A percentile compares a stretch with the other conserved stretches of the same genome.
Conservation (phyloP, 2,797 vertebrate species). For the Platalea minor region DNA sequence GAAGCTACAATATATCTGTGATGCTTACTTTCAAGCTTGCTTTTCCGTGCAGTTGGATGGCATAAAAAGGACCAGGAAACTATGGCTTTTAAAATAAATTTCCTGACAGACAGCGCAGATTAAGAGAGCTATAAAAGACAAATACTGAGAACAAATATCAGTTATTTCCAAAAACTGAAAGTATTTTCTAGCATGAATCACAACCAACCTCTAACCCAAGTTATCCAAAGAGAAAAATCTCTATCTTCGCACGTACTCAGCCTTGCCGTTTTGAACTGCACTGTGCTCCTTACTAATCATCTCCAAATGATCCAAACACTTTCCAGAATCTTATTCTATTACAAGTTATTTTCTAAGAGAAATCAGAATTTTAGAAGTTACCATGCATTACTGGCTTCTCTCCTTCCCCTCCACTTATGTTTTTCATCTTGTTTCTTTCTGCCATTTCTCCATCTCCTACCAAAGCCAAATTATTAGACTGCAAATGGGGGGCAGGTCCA, state of each 20-base stretch:
- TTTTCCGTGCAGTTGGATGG: not conserved
- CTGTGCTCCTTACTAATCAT: conserved; percentile 35
- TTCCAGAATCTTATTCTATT: conserved; percentile 2
- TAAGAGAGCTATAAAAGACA: conserved; percentile 61
- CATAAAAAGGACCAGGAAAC: conserved; percentile 52
- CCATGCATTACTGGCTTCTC: not conserved
- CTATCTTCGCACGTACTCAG: not conserved
- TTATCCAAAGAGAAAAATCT: not conserved
- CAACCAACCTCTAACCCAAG: not conserved
- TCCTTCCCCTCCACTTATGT: not conserved
- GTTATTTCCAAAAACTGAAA: conserved; percentile 48
- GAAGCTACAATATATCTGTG: not conserved
- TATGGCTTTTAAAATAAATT: conserved; percentile 60
- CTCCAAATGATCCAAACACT: conserved; percentile 51
- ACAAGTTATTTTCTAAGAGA: not conserved
- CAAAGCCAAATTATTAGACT: not conserved
- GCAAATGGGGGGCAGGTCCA: conserved; percentile 20
- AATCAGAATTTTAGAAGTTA: conserved; percentile 1
- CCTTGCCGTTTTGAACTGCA: conserved; percentile 9
- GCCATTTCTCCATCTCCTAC: not conserved
- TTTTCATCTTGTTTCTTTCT: not conserved
- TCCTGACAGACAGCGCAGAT: conserved; percentile 49
- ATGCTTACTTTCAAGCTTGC: not conserved
- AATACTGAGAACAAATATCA: conserved; percentile 35
- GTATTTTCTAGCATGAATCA: conserved; percentile 37